Base-by-base conservation (phyloP, 2,113 vertebrate species). In the Galbula dea region DNA sequence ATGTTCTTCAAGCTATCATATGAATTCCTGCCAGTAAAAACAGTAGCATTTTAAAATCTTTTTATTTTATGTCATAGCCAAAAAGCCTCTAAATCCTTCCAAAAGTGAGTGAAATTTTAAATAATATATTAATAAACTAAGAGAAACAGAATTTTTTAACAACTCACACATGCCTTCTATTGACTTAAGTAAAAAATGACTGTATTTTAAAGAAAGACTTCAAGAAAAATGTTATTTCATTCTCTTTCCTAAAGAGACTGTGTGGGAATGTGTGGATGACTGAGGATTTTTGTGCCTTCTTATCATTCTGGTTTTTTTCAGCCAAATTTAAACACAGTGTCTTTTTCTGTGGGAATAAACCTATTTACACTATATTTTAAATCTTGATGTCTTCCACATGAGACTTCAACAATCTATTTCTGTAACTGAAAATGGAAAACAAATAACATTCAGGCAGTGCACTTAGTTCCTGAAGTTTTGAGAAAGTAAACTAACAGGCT, bases 401-500 rank as follows among this genome's bases (percentile, higher is more conserved):
- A 68, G 20, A 52, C 4, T 20, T 15, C 21, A 91, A 15, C 24
- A 61, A 41, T 22, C 21, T 48, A 82, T 59, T 65, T 75, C 66
- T 69, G 16, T 18, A 76, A 45, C 57, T 82, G 72, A 57, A n/a
- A 72, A 73, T 58, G 27, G 83, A 75, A 73, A 34, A 68, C 24
- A 82, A 76, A 63, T 4, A 73, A 15, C 11, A 45, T 43, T 90
- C 51, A 65, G 79, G 48, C 49, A 80, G 32, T 15, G 8, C 54
- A 57, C 3, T 29, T 67, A 88, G 78, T 62, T 73, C 58, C 13
- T 77, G 67, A 94, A 51, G 78, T 82, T 82, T 85, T 83, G 76
- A 83, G 91, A 87, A 72, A 68, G 75, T 69, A 87, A 94, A 96
- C 61, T 65, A 84, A 86, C 72, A 74, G 63, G 52, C 80, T 93